Evolutionary conservation across 2,888 invertebrate genomes (phyloP).

Genomic region (Cyclophora punctaria): DNA sequence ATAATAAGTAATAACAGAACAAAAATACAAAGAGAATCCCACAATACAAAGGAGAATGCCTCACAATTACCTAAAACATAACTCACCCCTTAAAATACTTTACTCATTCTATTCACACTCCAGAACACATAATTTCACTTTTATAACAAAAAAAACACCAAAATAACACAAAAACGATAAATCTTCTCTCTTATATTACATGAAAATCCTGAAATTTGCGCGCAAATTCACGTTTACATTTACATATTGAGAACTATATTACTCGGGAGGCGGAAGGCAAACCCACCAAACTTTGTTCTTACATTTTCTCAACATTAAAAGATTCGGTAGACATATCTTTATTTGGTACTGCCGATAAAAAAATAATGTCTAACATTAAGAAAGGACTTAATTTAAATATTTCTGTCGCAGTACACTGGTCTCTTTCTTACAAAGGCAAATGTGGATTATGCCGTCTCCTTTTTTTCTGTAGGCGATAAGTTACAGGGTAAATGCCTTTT

Average conservation of each 20-base stretch:
- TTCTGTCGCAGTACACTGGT: conserved; percentile 37
- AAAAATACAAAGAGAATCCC: too few relatives aligned
- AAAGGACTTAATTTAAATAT: conserved; percentile 71
- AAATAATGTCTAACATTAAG: conserved; percentile 70
- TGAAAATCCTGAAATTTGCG: not conserved
- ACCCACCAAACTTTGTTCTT: conserved; percentile 9
- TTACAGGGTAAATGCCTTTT: conserved; percentile 64
- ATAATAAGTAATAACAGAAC: too few relatives aligned
- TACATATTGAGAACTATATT: conserved; percentile 2
- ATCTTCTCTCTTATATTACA: too few relatives aligned
- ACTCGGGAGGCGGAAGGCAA: not conserved
- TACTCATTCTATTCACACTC: too few relatives aligned
- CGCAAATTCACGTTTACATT: not conserved
- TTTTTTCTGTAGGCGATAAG: conserved; percentile 45
- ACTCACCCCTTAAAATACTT: too few relatives aligned
- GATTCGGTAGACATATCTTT: conserved; percentile 53
- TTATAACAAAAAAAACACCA: too few relatives aligned
- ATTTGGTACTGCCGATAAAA: conserved; percentile 66
- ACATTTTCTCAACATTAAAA: conserved; percentile 25
- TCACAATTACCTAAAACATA: too few relatives aligned
- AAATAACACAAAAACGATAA: too few relatives aligned
- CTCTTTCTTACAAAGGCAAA: conserved; percentile 22
- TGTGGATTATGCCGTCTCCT: conserved; percentile 28
- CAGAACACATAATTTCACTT: too few relatives aligned
- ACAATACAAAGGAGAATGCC: too few relatives aligned